Evolutionary conservation across 2,113 vertebrate species (phyloP).

Genomic region (Sceloporus tristichus): DNA sequence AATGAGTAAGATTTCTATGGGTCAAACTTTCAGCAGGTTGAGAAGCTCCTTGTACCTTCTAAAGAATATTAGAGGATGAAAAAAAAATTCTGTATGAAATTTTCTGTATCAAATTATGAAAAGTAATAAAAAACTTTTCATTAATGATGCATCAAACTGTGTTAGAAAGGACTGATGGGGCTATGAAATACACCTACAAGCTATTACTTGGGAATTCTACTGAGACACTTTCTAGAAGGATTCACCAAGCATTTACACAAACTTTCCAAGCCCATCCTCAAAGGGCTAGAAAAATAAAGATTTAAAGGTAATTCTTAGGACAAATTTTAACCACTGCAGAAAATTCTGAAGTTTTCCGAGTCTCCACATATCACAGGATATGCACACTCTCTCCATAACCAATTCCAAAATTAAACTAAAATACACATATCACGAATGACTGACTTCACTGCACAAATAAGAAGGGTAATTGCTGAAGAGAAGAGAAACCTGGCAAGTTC

Average conservation of each 20-base stretch:
- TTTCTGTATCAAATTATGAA: not conserved
- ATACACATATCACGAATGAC: not conserved
- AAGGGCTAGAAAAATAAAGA: not conserved
- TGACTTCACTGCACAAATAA: not conserved
- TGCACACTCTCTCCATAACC: not conserved
- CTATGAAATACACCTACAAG: not conserved
- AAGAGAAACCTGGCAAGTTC: conserved; percentile 35
- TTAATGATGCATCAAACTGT: too few relatives aligned
- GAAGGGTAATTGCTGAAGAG: not conserved
- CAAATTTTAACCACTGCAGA: not conserved
- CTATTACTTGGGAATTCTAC: not conserved
- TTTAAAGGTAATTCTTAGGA: not conserved
- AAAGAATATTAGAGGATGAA: too few relatives aligned
- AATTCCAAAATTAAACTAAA: not conserved
- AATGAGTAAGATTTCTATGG: not conserved
- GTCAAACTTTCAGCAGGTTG: not conserved
- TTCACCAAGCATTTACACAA: not conserved
- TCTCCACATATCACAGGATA: not conserved
- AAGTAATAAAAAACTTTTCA: not conserved
- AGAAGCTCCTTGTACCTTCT: not conserved
- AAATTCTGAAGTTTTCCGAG: too few relatives aligned
- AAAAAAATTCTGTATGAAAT: not conserved
- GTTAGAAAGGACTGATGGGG: not conserved
- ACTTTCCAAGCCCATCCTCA: not conserved
- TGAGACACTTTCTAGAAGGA: not conserved